Conservation (phyloP, 2,797 vertebrate genomes). For the Enteromius paludinosus region DNA sequence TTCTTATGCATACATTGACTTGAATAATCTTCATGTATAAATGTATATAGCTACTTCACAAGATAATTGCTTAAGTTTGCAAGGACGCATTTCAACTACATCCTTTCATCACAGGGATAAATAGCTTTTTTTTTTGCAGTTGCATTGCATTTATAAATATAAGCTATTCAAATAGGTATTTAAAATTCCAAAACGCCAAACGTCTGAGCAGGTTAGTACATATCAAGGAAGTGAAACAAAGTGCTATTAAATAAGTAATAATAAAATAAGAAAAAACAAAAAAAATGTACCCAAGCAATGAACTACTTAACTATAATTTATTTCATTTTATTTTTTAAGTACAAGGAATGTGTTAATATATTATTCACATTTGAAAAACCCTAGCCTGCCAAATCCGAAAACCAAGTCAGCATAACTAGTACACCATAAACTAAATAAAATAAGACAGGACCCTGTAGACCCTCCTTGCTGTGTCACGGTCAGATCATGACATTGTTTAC, state of each 20-base stretch:
- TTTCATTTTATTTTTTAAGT: neutral
- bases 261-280: neutral
- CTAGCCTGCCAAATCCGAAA: neutral
- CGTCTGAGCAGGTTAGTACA: neutral
- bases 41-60: neutral
- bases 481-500: neutral
- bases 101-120: no score
- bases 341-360: neutral
- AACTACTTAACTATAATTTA: no score
- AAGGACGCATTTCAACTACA: neutral
- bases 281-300: no score
- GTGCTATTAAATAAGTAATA: no score
- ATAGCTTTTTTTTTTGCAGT: no score
- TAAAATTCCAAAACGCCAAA: neutral
- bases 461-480: neutral
- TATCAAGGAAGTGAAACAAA: neutral
- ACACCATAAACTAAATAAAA: neutral
- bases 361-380: neutral
- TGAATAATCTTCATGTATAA: neutral
- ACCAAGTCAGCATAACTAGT: neutral
- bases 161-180: no score
- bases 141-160: no score
- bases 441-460: neutral
- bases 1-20: neutral
- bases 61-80: neutral